Conservation (phyloP, 2,113 vertebrate species). For the Glareola pratincola region DNA sequence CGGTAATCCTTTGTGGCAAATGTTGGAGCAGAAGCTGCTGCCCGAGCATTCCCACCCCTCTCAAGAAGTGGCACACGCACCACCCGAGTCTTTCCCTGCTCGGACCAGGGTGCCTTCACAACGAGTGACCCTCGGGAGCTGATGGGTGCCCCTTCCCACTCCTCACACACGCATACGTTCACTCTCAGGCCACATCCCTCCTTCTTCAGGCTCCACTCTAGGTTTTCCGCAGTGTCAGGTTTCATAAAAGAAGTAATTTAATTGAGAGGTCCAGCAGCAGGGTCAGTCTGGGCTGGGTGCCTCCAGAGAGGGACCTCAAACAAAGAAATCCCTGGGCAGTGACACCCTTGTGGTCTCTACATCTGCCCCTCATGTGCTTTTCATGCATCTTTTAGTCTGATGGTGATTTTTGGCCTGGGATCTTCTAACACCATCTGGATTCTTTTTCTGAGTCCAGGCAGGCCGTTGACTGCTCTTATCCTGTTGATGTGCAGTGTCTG, state of each 20-base stretch:
- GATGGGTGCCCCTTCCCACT: background rate
- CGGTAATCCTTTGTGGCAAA: background rate
- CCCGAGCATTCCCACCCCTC: background rate
- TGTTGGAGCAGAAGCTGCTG: background rate
- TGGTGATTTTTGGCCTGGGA: no score
- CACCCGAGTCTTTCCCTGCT: background rate
- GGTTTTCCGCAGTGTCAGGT: background rate
- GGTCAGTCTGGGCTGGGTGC: background rate
- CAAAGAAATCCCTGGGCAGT: background rate
- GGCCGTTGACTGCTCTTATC: no score
- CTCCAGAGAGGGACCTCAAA: background rate
- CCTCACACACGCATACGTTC: background rate
- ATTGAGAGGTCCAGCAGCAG: background rate
- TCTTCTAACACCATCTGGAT: no score
- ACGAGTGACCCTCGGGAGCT: rapidly evolving
- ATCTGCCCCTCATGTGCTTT: background rate
- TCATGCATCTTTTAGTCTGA: background rate
- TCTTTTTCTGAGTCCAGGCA: no score
- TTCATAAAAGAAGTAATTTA: background rate
- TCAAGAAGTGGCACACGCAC: background rate
- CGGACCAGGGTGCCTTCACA: background rate
- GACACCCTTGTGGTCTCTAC: background rate
- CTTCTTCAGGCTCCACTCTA: background rate
- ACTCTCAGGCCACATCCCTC: background rate
- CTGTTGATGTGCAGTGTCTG: background rate